phyloP scores from a whole-genome alignment of 2,888 invertebrate species.

The Drosophila mercatorum region DNA sequence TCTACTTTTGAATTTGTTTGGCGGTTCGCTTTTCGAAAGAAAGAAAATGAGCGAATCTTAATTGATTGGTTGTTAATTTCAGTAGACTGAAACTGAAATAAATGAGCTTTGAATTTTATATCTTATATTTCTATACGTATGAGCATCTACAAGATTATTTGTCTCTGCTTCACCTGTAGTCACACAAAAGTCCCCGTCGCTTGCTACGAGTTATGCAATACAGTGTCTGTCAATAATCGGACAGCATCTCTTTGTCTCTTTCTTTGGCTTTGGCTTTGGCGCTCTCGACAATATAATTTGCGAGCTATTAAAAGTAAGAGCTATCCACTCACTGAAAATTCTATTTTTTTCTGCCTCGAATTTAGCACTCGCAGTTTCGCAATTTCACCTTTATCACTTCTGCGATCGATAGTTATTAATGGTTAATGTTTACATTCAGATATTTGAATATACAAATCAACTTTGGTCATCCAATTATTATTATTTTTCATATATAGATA shows the following conservation, averaged over 20 bases:
- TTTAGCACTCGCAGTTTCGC: background rate
- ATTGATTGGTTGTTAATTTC: background rate
- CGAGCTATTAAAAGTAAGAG: slow-evolving; percentile 4
- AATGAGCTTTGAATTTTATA: background rate
- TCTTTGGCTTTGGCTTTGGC: slow-evolving; percentile 5
- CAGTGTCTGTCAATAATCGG: slow-evolving; percentile 10
- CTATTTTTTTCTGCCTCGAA: background rate
- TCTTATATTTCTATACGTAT: background rate
- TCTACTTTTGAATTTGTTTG: background rate
- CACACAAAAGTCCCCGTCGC: slow-evolving; percentile 4
- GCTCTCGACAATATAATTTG: slow-evolving; percentile 2
- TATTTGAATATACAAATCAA: background rate
- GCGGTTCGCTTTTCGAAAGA: background rate
- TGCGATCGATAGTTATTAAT: slow-evolving; percentile 3
- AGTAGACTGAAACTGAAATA: background rate
- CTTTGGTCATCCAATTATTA: slow-evolving; percentile 4
- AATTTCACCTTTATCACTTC: background rate
- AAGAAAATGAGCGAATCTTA: background rate
- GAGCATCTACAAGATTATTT: background rate
- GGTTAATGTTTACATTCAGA: slow-evolving; percentile 5
- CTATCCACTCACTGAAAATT: slow-evolving; percentile 1
- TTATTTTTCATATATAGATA: background rate
- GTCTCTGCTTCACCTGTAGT: background rate
- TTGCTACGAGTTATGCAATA: slow-evolving; percentile 9
- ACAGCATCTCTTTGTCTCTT: slow-evolving; percentile 16